These are phyloP conservation scores for Mesaphorura yosii DNA, from an alignment of 1,140 invertebrate genomes.

Conservation along the genomic window DNA sequence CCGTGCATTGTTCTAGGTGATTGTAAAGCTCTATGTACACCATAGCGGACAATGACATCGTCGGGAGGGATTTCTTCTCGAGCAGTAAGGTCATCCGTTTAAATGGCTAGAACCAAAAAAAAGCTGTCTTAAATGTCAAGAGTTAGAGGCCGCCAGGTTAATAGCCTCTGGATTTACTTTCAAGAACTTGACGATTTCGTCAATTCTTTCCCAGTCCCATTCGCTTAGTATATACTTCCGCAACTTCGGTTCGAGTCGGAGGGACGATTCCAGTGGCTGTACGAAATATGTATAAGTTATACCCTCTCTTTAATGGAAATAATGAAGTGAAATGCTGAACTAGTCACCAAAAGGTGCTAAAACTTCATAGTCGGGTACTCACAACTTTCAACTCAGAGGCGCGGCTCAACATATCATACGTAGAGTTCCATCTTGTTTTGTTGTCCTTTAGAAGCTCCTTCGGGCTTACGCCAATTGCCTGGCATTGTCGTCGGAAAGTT, in stretches of 20 bases:
- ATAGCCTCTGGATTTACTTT: too few relatives aligned
- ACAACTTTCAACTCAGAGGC: not conserved
- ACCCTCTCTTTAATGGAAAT: too few relatives aligned
- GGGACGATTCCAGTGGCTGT: not conserved
- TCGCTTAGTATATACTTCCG: not conserved
- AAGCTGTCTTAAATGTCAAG: too few relatives aligned
- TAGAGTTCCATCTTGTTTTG: not conserved
- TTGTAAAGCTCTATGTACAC: slow-evolving; percentile 1
- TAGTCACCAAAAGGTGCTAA: too few relatives aligned
- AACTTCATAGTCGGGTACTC: too few relatives aligned
- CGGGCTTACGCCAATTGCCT: not conserved
- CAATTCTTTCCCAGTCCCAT: not conserved
- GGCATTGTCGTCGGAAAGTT: not conserved
- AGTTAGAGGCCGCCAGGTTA: too few relatives aligned
- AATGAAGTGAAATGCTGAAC: too few relatives aligned
- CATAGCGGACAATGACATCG: not conserved
- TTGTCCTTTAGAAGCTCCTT: not conserved
- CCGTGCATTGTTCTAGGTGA: slow-evolving; percentile 4
- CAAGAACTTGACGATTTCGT: not conserved
- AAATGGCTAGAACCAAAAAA: too few relatives aligned
- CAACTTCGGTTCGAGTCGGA: not conserved
- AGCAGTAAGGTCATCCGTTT: not conserved
- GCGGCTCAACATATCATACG: not conserved
- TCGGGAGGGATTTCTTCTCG: not conserved
- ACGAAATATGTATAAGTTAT: too few relatives aligned